phyloP scores from a whole-genome alignment of 2,113 vertebrate species.

The Bettongia penicillata region DNA sequence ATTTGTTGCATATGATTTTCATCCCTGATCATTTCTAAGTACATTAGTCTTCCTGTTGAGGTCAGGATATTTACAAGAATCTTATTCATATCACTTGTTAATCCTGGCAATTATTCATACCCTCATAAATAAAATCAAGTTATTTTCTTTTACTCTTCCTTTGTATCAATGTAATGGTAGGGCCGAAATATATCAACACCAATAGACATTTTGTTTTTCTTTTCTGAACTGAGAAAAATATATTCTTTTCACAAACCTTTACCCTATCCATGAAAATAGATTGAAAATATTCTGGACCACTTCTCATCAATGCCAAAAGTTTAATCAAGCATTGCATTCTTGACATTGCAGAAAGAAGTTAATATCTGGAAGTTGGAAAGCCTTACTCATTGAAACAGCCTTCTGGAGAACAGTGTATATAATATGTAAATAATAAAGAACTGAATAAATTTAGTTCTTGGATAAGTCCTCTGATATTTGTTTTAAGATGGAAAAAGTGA shows the following conservation, averaged over 20 bases:
- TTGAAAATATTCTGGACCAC: not conserved
- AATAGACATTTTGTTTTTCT: not conserved
- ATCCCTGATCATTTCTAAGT: not conserved
- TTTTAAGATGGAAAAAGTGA: not conserved
- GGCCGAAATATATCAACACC: not conserved
- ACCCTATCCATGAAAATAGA: not conserved
- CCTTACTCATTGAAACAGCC: not conserved
- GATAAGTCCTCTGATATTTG: not conserved
- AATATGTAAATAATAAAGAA: not conserved
- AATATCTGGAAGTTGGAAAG: not conserved
- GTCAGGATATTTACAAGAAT: not conserved
- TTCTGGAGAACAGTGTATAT: not conserved
- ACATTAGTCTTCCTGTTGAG: not conserved
- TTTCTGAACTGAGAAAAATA: not conserved
- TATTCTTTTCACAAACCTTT: not conserved
- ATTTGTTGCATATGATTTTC: not conserved
- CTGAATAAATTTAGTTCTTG: not conserved
- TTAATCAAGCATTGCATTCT: not conserved
- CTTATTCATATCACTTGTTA: not conserved
- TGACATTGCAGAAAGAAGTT: not conserved
- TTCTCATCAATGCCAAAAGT: not conserved
- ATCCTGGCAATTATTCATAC: not conserved
- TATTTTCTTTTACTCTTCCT: not conserved
- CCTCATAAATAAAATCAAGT: not conserved
- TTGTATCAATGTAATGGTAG: not conserved